phyloP scores from a whole-genome alignment of 1,140 invertebrate genomes.

The Orius insidiosus region DNA sequence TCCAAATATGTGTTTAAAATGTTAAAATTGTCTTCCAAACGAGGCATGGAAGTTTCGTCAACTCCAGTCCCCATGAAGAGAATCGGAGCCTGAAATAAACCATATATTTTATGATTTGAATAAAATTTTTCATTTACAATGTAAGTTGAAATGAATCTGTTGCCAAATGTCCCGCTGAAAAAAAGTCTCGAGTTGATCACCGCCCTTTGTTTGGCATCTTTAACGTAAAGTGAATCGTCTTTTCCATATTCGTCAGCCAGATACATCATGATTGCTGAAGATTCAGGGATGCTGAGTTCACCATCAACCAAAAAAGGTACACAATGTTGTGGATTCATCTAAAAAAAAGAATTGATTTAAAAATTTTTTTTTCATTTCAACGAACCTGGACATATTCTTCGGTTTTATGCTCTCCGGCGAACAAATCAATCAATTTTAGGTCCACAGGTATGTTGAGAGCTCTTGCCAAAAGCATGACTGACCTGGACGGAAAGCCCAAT shows the following conservation, averaged over 20 bases:
- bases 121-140: constrained; percentile 2
- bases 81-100: constrained; percentile 7
- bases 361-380: neutral
- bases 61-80: neutral
- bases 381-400: constrained; percentile 17
- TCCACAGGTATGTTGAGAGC: constrained; percentile 14
- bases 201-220: constrained; percentile 44
- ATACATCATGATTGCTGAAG: constrained; percentile 54
- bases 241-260: constrained; percentile 51
- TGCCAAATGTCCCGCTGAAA: constrained; percentile 50
- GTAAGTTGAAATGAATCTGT: constrained; percentile 41
- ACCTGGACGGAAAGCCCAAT: constrained; percentile 15
- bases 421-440: constrained; percentile 10
- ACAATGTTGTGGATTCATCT: constrained; percentile 49
- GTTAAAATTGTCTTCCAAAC: constrained; percentile 39
- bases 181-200: constrained; percentile 52
- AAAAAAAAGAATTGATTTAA: constrained; percentile 1
- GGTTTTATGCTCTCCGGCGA: constrained; percentile 11
- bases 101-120: neutral
- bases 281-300: constrained; percentile 45
- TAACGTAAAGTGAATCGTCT: constrained; percentile 47
- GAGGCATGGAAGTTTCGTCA: constrained; percentile 24
- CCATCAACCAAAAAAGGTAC: constrained; percentile 47
- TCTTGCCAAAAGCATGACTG: constrained; percentile 10
- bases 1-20: constrained; percentile 51